These are phyloP conservation scores for Leucania comma DNA, from an alignment of 2,888 invertebrate genomes.

Conservation along the genomic window DNA sequence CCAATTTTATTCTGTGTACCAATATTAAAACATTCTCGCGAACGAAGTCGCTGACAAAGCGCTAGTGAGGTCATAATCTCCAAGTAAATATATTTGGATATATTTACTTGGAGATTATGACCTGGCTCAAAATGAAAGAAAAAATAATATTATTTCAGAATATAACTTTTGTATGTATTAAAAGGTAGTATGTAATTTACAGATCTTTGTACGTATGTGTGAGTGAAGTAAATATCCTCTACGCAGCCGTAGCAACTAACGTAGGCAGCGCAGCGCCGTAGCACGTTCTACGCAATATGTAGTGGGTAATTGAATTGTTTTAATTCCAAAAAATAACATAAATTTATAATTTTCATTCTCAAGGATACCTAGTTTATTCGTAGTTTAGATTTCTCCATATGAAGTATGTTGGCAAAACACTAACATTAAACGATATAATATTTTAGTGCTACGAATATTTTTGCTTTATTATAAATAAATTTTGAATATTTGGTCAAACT, in stretches of 20 bases:
- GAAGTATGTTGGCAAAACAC: neutral
- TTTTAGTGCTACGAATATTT: neutral
- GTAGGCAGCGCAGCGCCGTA: conserved; percentile 9
- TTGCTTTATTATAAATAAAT: neutral
- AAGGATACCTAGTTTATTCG: neutral
- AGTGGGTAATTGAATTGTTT: conserved; percentile 6
- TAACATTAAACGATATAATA: neutral
- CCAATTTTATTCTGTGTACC: too few species aligned
- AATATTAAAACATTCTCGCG: too few species aligned
- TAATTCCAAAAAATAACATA: neutral
- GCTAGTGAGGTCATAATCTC: neutral
- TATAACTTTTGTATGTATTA: neutral
- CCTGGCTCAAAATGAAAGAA: neutral
- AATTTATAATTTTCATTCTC: neutral
- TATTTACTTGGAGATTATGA: too few species aligned
- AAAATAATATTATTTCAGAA: neutral
- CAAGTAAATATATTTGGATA: neutral
- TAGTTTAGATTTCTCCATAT: neutral
- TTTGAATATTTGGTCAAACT: neutral
- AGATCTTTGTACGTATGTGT: conserved; percentile 1
- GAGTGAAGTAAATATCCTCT: neutral
- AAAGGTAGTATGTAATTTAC: too few species aligned
- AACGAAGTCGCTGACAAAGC: too few species aligned
- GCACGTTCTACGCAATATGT: conserved; percentile 20
- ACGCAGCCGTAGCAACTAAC: conserved; percentile 21